These are phyloP conservation scores for Archips crataeganus DNA, from an alignment of 2,888 invertebrate genomes.

Conservation along the genomic window DNA sequence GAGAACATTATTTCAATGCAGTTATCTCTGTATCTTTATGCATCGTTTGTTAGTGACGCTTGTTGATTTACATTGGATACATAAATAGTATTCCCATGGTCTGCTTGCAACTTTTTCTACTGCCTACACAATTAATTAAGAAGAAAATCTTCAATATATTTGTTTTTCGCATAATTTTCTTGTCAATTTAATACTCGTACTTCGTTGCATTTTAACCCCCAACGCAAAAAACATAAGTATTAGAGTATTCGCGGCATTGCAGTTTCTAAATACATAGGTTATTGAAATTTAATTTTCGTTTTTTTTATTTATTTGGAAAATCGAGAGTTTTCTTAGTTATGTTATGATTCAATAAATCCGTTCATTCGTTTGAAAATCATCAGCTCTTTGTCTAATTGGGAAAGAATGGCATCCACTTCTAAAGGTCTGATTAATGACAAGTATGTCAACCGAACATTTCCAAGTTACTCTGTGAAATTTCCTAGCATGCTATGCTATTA, in stretches of 20 bases:
- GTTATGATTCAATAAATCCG: too few species aligned
- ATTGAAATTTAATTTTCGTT: too few species aligned
- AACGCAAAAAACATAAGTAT: too few species aligned
- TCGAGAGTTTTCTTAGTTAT: background rate
- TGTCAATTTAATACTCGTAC: too few species aligned
- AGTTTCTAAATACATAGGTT: too few species aligned
- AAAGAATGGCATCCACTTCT: too few species aligned
- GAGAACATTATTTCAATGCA: background rate
- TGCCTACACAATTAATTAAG: background rate
- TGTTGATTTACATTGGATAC: background rate
- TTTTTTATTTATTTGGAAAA: background rate
- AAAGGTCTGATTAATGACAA: background rate
- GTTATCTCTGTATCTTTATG: constrained; percentile 5
- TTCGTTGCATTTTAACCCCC: too few species aligned
- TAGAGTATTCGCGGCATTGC: too few species aligned
- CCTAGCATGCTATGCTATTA: background rate
- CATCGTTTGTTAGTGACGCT: background rate
- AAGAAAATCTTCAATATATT: too few species aligned
- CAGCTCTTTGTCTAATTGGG: too few species aligned
- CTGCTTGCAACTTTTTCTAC: background rate
- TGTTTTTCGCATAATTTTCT: too few species aligned
- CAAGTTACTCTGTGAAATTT: background rate
- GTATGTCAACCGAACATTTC: background rate
- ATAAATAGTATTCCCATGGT: background rate
- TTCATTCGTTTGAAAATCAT: too few species aligned